phyloP scores from a whole-genome alignment of 2,797 vertebrate genomes.

The Phrynocephalus guinanensis region DNA sequence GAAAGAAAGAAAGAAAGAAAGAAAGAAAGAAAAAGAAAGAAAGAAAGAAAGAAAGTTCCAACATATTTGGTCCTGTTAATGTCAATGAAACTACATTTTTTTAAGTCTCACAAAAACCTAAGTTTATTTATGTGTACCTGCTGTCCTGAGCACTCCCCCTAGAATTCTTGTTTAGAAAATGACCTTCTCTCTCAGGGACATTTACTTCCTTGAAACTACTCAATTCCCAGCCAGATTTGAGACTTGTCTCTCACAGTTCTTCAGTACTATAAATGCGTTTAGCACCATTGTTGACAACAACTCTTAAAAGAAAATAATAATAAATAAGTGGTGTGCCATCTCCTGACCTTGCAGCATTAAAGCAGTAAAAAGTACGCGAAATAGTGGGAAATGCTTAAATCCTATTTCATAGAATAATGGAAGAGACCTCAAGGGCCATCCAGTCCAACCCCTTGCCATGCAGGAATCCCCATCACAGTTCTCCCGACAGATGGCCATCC shows the following conservation, averaged over 20 bases:
- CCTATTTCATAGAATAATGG: constrained; percentile 16
- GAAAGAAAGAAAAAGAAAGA: too few species aligned
- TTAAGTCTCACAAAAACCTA: neutral
- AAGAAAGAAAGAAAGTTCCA: too few species aligned
- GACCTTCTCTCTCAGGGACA: neutral
- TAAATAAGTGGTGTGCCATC: constrained; percentile 29
- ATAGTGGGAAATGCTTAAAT: constrained; percentile 41
- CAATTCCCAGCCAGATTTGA: constrained; percentile 12
- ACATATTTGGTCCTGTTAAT: neutral
- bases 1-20: too few species aligned
- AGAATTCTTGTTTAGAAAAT: neutral
- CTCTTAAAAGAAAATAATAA: constrained; percentile 31
- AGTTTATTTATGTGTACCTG: neutral
- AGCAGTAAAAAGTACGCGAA: constrained; percentile 39
- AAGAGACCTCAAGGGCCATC: too few species aligned
- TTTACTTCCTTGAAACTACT: neutral
- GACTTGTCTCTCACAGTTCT: constrained; percentile 12
- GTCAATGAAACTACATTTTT: neutral
- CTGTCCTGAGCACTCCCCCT: neutral
- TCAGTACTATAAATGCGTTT: constrained; percentile 18
- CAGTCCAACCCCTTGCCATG: too few species aligned
- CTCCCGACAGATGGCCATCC: too few species aligned
- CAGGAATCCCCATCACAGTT: too few species aligned
- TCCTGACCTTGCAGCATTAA: constrained; percentile 26
- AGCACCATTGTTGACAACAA: constrained; percentile 32